Conservation (phyloP, 2,113 vertebrate species). For the Melanostigma gelatinosum region DNA sequence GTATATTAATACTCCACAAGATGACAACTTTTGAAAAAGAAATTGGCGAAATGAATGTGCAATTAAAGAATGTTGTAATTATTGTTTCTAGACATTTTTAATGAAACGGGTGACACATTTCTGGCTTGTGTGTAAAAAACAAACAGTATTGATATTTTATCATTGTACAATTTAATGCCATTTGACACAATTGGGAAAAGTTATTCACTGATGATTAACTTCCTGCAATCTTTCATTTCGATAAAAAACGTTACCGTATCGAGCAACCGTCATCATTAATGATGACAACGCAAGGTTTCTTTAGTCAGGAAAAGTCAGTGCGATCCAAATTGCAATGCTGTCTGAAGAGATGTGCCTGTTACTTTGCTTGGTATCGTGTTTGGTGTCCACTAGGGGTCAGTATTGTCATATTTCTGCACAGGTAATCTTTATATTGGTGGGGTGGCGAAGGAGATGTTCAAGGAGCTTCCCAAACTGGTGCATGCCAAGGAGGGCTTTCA, state of each 20-base stretch:
- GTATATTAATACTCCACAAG: conserved; percentile 13
- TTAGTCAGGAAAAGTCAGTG: not conserved
- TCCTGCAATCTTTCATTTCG: not conserved
- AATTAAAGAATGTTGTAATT: conserved; percentile 2
- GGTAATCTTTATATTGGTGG: conserved; percentile 95
- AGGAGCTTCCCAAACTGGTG: conserved; percentile 95
- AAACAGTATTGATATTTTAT: not conserved
- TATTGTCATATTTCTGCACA: conserved; percentile 70
- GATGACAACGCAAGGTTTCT: not conserved
- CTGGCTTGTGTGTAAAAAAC: not conserved
- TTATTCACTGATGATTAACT: conserved; percentile 2
- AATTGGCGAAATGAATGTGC: not conserved
- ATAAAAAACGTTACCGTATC: not conserved
- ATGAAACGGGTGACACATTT: not conserved
- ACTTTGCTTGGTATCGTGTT: not conserved
- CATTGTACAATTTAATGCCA: not conserved
- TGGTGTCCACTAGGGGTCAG: conserved; percentile 73
- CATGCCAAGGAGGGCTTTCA: conserved; percentile 97
- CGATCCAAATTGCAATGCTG: not conserved
- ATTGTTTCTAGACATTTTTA: not conserved
- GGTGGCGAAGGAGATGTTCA: conserved; percentile 94
- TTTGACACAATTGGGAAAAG: not conserved
- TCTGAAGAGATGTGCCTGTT: not conserved
- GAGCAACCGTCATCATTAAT: not conserved
- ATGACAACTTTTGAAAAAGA: not conserved